Conservation (phyloP, 2,113 vertebrate species). For the Myrmophylax atrothorax region DNA sequence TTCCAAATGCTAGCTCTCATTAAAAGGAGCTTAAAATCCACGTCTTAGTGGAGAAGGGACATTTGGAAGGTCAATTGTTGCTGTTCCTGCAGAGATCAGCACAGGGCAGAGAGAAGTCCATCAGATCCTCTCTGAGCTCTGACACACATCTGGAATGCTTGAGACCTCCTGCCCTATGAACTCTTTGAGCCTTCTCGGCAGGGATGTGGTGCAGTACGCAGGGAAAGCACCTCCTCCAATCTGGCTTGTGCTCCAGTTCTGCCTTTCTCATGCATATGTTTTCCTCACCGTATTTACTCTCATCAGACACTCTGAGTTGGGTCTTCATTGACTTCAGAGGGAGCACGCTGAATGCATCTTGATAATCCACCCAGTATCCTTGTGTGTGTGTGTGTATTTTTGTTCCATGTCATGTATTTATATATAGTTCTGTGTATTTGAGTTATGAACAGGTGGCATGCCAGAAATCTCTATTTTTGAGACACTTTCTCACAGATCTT, state of each 20-base stretch:
- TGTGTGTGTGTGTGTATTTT: constrained; percentile 34
- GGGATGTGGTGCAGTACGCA: not conserved
- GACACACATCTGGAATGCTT: constrained; percentile 41
- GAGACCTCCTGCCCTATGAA: constrained; percentile 18
- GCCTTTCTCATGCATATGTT: not conserved
- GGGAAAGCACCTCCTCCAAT: not conserved
- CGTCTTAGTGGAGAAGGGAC: constrained; percentile 23
- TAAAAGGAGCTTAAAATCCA: constrained; percentile 42
- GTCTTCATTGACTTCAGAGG: constrained; percentile 42
- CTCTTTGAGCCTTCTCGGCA: not conserved
- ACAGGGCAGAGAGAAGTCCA: constrained; percentile 17
- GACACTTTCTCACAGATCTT: constrained; percentile 23
- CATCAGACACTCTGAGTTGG: not conserved
- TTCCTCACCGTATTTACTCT: constrained; percentile 4
- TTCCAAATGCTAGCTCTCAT: constrained; percentile 53
- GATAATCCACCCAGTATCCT: constrained; percentile 29
- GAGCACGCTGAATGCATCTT: not conserved
- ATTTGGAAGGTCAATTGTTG: constrained; percentile 43
- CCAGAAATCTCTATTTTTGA: constrained; percentile 46
- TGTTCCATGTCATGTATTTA: constrained; percentile 55
- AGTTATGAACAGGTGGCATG: constrained; percentile 56
- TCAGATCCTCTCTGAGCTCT: constrained; percentile 20
- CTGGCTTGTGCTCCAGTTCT: not conserved
- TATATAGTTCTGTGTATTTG: constrained; percentile 53
- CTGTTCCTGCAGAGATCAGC: constrained; percentile 43